Evolutionary conservation across 2,797 vertebrate species (phyloP), one percentile per base, ranked within the genome.

Genomic region (Cossypha niveicapilla): DNA sequence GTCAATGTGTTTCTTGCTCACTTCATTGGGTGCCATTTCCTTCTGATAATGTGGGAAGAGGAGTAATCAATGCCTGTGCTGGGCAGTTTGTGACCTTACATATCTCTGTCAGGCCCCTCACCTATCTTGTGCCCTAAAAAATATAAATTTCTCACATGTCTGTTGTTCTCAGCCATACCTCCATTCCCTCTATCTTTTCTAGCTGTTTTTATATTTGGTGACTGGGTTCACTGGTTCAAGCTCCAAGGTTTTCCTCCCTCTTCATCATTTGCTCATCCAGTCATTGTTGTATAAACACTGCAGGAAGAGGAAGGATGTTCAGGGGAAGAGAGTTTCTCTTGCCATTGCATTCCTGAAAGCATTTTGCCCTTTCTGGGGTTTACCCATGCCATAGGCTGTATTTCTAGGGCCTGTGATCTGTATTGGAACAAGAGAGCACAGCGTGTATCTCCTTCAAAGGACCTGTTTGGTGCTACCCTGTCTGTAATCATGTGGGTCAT

Each of bases 251-350:
- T 85, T 65, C 12, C 5, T 48, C 11, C 10, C 27, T 68, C 30
- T 86, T 12, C 47, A 15, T 57, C 5, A 4, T 61, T 81, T 84
- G 10, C 35, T 30, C 12, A 5, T 60, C 15, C 8, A 18, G 15
- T 54, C 24, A 6, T 18, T 56, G 17, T 30, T 1, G 2, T 37
- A 11, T 6, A 17, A 9, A 25, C 0, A 7, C 17, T 58, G 27
- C 30, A 77, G 60, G 39, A 91, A 58, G 30, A 80, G 34, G 18
- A 67, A 30, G 14, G 6, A 9, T 0, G 0, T 53, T 22, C 18
- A 34, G 25, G 13, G 21, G 61, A 74, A 71, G 34, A 44, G 2
- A 2, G 15, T 7, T 77, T 80, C 25, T 68, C 61, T 89, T 90
- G 12, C 13, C 17, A 37, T 30, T 51, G 12, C 22, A 51, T 58